phyloP scores from a whole-genome alignment of 2,888 invertebrate genomes.

The Barypeithes pellucidus region DNA sequence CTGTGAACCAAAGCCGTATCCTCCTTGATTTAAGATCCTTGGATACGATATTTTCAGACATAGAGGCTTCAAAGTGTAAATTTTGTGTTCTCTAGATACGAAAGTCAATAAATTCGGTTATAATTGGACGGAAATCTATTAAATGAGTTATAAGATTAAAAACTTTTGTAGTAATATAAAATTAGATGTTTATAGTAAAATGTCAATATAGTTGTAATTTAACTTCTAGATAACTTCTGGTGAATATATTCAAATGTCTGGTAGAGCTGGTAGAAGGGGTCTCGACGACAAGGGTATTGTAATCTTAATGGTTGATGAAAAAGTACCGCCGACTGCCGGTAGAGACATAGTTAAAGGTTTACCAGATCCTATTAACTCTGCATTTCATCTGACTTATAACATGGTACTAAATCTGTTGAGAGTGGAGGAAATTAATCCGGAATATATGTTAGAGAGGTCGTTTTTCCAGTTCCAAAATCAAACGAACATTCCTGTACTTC shows the following conservation, averaged over 20 bases:
- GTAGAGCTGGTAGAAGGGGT: slow-evolving; percentile 97
- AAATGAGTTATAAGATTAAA: too few relatives aligned
- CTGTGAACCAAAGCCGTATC: too few relatives aligned
- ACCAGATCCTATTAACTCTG: slow-evolving; percentile 98
- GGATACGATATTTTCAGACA: too few relatives aligned
- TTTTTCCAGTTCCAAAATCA: slow-evolving; percentile 99
- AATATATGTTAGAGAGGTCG: slow-evolving; percentile 98
- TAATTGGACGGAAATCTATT: too few relatives aligned
- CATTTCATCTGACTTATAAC: slow-evolving; percentile 99
- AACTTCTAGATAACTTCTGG: slow-evolving; percentile 86
- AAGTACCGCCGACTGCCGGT: slow-evolving; percentile 86
- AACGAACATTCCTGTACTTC: slow-evolving; percentile 91
- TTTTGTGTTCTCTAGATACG: too few relatives aligned
- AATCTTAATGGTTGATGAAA: slow-evolving; percentile 98
- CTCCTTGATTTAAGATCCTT: too few relatives aligned
- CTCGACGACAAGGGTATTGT: slow-evolving; percentile 95
- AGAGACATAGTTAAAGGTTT: slow-evolving; percentile 81
- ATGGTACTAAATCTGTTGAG: slow-evolving; percentile 97
- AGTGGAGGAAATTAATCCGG: slow-evolving; percentile 99
- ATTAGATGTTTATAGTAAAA: too few relatives aligned
- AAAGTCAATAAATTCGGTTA: too few relatives aligned
- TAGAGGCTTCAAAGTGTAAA: too few relatives aligned
- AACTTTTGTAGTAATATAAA: too few relatives aligned
- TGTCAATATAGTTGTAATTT: too few relatives aligned
- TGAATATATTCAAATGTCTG: slow-evolving; percentile 99